phyloP scores from a whole-genome alignment of 2,888 invertebrate genomes.

The Epicampocera succincta region DNA sequence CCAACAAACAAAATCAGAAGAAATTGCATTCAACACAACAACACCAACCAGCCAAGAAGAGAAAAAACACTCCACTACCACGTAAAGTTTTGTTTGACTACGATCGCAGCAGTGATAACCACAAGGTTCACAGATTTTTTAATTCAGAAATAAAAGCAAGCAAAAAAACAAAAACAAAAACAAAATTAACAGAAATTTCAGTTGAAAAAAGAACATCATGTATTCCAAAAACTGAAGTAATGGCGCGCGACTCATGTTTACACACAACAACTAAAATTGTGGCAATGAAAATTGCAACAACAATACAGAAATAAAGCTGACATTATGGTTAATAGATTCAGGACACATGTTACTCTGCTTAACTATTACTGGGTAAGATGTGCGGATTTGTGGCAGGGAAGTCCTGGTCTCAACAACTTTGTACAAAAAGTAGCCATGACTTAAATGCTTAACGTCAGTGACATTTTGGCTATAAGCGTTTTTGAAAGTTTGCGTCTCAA shows the following conservation, averaged over 20 bases:
- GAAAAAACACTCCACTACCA: slow-evolving; percentile 1
- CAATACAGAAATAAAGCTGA: slow-evolving; percentile 10
- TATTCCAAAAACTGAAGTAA: slow-evolving; percentile 75
- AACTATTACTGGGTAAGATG: slow-evolving; percentile 4
- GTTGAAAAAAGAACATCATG: slow-evolving; percentile 69
- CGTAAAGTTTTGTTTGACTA: slow-evolving; percentile 66
- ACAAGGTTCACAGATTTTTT: slow-evolving; percentile 79
- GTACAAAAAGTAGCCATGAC: no score
- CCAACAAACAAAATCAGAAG: slow-evolving; percentile 27
- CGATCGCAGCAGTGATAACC: slow-evolving; percentile 76
- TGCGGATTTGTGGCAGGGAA: not conserved
- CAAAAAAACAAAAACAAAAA: no score
- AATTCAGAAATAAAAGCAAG: slow-evolving; percentile 73
- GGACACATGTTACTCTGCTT: not conserved
- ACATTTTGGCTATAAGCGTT: no score
- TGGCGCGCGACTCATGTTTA: slow-evolving; percentile 81
- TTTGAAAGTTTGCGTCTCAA: no score
- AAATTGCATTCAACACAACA: slow-evolving; percentile 74
- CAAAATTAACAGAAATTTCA: slow-evolving; percentile 47
- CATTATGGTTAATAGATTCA: not conserved
- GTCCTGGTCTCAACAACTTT: no score
- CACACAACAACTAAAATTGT: slow-evolving; percentile 71
- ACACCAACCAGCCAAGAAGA: slow-evolving; percentile 17
- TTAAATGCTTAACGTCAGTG: no score
- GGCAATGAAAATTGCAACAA: slow-evolving; percentile 60